These are phyloP conservation scores for Bombycilla garrulus DNA, from an alignment of 2,113 vertebrate species.

Conservation along the genomic window DNA sequence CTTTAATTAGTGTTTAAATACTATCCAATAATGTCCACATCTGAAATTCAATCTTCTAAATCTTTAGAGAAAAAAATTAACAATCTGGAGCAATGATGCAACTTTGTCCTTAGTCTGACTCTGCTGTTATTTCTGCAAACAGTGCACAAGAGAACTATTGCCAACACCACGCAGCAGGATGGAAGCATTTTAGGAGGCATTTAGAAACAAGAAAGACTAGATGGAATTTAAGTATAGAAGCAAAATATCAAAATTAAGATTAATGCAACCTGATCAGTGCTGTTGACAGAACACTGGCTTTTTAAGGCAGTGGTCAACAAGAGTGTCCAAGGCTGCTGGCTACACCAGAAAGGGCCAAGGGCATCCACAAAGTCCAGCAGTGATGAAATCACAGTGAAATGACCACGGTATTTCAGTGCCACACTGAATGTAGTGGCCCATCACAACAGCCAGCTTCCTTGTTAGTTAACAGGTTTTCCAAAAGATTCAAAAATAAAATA, in stretches of 20 bases:
- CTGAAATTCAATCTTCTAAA: slow-evolving; percentile 12
- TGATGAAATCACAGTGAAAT: background rate
- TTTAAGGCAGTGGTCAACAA: background rate
- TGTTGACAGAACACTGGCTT: background rate
- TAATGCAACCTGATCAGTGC: background rate
- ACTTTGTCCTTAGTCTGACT: background rate
- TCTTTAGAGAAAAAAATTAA: background rate
- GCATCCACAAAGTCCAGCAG: background rate
- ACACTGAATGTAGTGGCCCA: fast-evolving
- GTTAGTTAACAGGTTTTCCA: background rate
- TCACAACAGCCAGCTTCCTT: background rate
- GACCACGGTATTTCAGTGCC: background rate
- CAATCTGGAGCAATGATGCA: background rate
- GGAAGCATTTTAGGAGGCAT: background rate
- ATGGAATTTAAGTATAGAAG: background rate
- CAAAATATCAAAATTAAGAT: background rate
- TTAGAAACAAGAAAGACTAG: background rate
- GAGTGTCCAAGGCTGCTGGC: background rate
- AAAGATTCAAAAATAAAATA: background rate
- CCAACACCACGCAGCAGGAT: background rate
- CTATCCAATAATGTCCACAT: background rate
- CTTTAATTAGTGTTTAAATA: background rate
- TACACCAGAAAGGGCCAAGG: background rate
- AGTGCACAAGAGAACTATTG: background rate
- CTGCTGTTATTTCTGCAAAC: background rate